Conservation (phyloP, 2,113 vertebrate species). For the Sylvia atricapilla region DNA sequence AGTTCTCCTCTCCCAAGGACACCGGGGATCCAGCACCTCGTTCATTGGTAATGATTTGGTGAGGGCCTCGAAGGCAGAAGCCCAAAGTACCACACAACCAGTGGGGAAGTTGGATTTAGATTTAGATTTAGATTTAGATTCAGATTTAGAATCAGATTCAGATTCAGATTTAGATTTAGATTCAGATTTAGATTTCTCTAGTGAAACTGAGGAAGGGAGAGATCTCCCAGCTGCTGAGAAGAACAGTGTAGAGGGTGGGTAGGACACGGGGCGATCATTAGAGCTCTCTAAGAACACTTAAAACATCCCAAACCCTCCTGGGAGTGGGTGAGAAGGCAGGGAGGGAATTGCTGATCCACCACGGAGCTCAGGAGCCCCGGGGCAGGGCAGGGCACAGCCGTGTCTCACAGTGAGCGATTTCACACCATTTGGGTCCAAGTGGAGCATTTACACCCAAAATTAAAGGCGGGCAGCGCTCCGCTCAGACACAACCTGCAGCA, state of each 20-base stretch:
- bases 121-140: not conserved
- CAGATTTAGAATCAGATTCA: too few species aligned
- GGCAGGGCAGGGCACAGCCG: accelerated
- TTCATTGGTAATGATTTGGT: too few species aligned
- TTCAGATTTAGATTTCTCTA: not conserved
- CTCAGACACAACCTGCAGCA: not conserved
- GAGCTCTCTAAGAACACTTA: not conserved
- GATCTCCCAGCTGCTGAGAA: not conserved
- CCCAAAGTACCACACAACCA: not conserved
- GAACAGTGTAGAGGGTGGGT: accelerated
- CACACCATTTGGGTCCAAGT: accelerated
- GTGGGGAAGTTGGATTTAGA: not conserved
- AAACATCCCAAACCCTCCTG: not conserved
- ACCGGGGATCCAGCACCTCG: accelerated
- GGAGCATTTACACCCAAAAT: accelerated
- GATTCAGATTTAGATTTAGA: too few species aligned
- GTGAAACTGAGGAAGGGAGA: not conserved
- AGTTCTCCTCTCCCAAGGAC: not conserved
- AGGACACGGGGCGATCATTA: accelerated
- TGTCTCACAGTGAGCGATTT: accelerated
- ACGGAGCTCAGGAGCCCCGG: accelerated
- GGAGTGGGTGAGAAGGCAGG: not conserved
- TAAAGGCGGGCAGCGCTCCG: not conserved
- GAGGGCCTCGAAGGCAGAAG: not conserved
- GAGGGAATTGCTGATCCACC: not conserved